Evolutionary conservation across 2,888 invertebrate genomes (phyloP), one percentile per base, ranked within the genome.

Genomic region (Craniophora ligustri): DNA sequence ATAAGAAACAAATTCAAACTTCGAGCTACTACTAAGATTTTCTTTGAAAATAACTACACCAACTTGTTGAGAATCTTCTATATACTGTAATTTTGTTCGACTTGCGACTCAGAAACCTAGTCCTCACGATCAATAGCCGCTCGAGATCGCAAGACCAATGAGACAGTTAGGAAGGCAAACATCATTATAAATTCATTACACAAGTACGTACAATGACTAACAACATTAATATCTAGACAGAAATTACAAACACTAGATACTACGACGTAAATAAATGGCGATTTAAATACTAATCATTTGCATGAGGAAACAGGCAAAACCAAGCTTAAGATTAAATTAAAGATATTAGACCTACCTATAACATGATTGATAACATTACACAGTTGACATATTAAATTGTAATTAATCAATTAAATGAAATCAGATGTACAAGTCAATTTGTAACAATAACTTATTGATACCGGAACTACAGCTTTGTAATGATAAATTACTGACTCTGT

Each of bases 341-440:
- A 60, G 18, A 44, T 34, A 51, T 8, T n/a, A n/a, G n/a, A n/a
- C n/a, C n/a, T n/a, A n/a, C n/a, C 11, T 11, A 32, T 6, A 18
- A 44, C 35, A 54, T 67, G 65, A 71, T 65, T 56, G 35, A 71
- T 71, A 41, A 47, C 18, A 51, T 30, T 44, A 18, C 16, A 31
- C 50, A 35, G 28, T 60, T 42, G 53, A 61, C 54, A 55, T 50
- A 62, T 57, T 55, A 55, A 55, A 66, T 50, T 53, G 35, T 53
- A 50, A 68, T 71, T 57, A 68, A 72, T 72, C 51, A 70, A 67
- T 64, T 57, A 60, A 54, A 36, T 66, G 21, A 49, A 45, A 19
- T 54, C 38, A 50, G 51, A 61, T 71, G 61, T 56, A 45, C 51
- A 31, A 50, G 34, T 61, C 58, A 61, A 71, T 71, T 61, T 68